Evolutionary conservation across 2,113 vertebrate species (phyloP).

Genomic region (Coptodon bakossiorum): DNA sequence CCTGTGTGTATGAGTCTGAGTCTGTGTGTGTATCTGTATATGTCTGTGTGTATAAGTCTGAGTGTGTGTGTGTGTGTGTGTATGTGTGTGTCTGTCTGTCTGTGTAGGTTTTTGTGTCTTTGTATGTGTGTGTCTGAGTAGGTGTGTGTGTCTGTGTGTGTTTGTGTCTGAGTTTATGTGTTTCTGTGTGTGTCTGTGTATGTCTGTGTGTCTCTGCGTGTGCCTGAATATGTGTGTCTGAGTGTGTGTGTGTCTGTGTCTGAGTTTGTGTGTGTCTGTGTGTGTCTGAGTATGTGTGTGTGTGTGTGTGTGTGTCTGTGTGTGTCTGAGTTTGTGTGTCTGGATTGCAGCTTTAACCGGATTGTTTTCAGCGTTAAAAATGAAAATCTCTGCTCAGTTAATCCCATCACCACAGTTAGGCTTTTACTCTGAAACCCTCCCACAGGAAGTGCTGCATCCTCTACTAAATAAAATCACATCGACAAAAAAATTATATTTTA

Average conservation of each 20-base stretch:
- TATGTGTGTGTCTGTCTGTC: too few relatives aligned
- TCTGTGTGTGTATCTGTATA: rapidly evolving
- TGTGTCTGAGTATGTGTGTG: rapidly evolving
- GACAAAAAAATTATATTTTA: background rate
- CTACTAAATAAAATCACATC: background rate
- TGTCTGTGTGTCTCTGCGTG: too few relatives aligned
- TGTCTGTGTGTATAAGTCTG: rapidly evolving
- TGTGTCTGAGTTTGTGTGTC: background rate
- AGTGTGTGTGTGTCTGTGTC: rapidly evolving
- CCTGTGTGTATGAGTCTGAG: background rate
- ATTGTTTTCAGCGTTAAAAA: slow-evolving; percentile 10
- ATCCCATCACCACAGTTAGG: background rate
- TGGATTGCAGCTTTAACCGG: background rate
- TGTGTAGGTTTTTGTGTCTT: too few relatives aligned
- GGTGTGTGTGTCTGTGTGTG: too few relatives aligned
- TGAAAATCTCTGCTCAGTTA: slow-evolving; percentile 2
- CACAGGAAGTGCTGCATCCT: background rate
- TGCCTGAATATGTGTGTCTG: rapidly evolving
- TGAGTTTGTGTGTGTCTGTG: rapidly evolving
- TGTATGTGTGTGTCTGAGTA: too few relatives aligned
- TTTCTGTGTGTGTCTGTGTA: too few relatives aligned
- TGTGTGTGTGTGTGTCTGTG: background rate
- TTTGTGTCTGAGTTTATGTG: too few relatives aligned
- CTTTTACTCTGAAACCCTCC: slow-evolving; percentile 8
- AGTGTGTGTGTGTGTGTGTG: too few relatives aligned